phyloP scores from a whole-genome alignment of 1,140 invertebrate species.

The Drosophila oshimai region DNA sequence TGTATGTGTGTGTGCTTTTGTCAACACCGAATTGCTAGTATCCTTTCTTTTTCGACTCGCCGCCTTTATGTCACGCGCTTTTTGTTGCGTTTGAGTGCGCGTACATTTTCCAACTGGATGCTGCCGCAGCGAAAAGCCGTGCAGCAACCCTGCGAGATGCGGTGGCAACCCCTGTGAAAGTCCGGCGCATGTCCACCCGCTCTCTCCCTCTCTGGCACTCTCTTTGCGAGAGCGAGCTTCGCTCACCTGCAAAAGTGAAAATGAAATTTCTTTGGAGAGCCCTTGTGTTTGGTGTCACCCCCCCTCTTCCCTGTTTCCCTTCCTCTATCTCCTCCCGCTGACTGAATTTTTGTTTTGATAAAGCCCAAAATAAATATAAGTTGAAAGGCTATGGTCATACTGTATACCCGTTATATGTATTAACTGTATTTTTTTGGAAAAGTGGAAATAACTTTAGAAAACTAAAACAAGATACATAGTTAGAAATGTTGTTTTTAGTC shows the following conservation, averaged over 20 bases:
- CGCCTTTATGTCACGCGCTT: slow-evolving; percentile 60
- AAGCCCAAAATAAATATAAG: background rate
- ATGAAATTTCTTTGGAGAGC: slow-evolving; percentile 69
- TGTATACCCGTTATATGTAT: background rate
- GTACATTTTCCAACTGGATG: slow-evolving; percentile 80
- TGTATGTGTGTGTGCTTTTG: slow-evolving; percentile 13
- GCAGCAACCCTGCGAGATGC: slow-evolving; percentile 20
- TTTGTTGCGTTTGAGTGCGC: slow-evolving; percentile 71
- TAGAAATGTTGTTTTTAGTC: no score
- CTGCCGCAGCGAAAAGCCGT: slow-evolving; percentile 29
- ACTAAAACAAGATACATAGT: no score
- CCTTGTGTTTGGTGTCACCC: slow-evolving; percentile 29
- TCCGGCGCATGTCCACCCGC: slow-evolving; percentile 47
- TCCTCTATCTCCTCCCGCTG: slow-evolving; percentile 1
- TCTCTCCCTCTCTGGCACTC: background rate
- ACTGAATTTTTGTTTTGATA: slow-evolving; percentile 45
- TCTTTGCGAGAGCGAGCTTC: background rate
- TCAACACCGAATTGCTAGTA: slow-evolving; percentile 23
- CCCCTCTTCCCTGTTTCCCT: background rate
- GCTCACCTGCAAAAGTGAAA: slow-evolving; percentile 74
- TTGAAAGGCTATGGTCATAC: background rate
- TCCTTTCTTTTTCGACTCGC: slow-evolving; percentile 40
- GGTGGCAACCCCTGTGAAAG: slow-evolving; percentile 7
- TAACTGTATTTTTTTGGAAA: background rate
- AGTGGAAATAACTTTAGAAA: no score